A percentile compares a stretch with the other conserved stretches of the same genome.
Evolutionary conservation across 2,797 vertebrate species (phyloP).

Genomic region (Gymnothorax reevesii): DNA sequence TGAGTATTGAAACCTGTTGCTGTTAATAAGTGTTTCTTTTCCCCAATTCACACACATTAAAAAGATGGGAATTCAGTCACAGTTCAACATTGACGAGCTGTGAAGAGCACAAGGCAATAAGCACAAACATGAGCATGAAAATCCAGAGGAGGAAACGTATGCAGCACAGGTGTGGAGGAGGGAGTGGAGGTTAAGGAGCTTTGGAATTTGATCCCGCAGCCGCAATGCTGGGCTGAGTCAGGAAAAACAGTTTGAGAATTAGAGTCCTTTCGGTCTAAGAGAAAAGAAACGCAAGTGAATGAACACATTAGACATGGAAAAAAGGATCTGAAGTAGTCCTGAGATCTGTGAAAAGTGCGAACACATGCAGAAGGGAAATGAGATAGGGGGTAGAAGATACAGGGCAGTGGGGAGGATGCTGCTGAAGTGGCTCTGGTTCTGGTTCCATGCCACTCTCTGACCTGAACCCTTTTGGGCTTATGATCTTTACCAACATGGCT

Average conservation of each 20-base stretch:
- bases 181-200: conserved; percentile 29
- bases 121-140: conserved; percentile 30
- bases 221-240: conserved; percentile 52
- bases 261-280: conserved; percentile 52
- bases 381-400: conserved; percentile 60
- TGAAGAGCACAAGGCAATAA: conserved; percentile 40
- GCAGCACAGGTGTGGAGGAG: conserved; percentile 40
- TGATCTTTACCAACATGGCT: not conserved
- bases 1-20: conserved; percentile 42
- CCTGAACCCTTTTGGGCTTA: not conserved
- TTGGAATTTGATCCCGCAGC: conserved; percentile 60
- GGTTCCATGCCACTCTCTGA: not conserved
- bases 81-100: conserved; percentile 54
- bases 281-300: conserved; percentile 38
- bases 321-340: conserved; percentile 47
- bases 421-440: conserved; percentile 62
- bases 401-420: conserved; percentile 63
- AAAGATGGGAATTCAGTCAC: conserved; percentile 41
- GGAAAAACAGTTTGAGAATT: conserved; percentile 62
- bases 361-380: conserved; percentile 63
- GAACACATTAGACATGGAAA: conserved; percentile 45
- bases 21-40: conserved; percentile 68
- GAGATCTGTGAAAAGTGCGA: conserved; percentile 44
- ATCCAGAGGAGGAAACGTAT: conserved; percentile 38
- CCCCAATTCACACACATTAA: conserved; percentile 45